Evolutionary conservation across 2,888 invertebrate species (phyloP).

Genomic region (Dioctria linearis): DNA sequence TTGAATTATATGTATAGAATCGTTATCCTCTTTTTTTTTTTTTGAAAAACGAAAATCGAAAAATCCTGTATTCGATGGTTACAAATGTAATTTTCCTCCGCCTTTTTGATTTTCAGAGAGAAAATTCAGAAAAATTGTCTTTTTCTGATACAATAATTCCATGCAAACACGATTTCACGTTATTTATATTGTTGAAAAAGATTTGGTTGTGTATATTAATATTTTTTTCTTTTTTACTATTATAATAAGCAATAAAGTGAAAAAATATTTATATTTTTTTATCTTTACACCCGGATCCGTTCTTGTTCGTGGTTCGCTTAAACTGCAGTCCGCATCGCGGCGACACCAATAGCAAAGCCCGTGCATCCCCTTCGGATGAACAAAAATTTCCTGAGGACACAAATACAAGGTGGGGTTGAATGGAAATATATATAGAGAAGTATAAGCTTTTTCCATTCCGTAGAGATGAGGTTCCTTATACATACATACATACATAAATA

Average conservation of each 20-base stretch:
- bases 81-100: background rate
- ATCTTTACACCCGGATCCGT: slow-evolving; percentile 70
- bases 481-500: too few species aligned
- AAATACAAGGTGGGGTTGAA: background rate
- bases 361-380: slow-evolving; percentile 32
- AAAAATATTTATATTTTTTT: slow-evolving; percentile 48
- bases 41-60: background rate
- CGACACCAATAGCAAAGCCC: slow-evolving; percentile 55
- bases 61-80: slow-evolving; percentile 1
- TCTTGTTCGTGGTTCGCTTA: slow-evolving; percentile 71
- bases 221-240: background rate
- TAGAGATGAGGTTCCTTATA: too few species aligned
- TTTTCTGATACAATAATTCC: too few species aligned
- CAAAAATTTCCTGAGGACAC: slow-evolving; percentile 25
- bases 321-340: slow-evolving; percentile 69
- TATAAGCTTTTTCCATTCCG: background rate
- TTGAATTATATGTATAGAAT: background rate
- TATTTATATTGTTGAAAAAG: slow-evolving; percentile 11
- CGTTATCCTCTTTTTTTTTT: background rate
- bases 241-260: slow-evolving; percentile 12
- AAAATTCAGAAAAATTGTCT: too few species aligned
- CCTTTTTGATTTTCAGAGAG: too few species aligned
- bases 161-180: slow-evolving; percentile 1
- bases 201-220: background rate
- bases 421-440: background rate